phyloP scores from a whole-genome alignment of 92 coral and sea anemone genomes.

The Anthopleura xanthogrammica region DNA sequence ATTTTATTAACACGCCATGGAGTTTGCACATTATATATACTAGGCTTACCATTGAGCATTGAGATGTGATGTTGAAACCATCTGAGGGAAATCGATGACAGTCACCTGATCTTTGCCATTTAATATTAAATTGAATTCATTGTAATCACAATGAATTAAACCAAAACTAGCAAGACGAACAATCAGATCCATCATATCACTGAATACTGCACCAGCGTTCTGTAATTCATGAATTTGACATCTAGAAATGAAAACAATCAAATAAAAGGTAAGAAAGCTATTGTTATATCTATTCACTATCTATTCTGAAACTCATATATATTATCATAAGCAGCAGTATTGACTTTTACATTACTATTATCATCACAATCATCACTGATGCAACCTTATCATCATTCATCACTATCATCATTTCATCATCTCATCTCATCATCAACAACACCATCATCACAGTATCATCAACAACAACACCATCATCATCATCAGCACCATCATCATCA shows the following conservation, averaged over 20 bases:
- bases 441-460: no score
- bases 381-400: background rate
- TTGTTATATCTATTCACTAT: no score
- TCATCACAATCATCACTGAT: no score
- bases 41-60: constrained; percentile 86
- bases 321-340: no score
- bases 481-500: background rate
- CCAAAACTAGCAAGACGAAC: constrained; percentile 88
- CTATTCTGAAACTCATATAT: no score
- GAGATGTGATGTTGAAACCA: constrained; percentile 95
- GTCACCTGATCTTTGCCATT: constrained; percentile 85
- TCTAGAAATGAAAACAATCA: constrained; percentile 29
- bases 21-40: no score
- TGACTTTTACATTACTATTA: no score
- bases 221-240: constrained; percentile 83
- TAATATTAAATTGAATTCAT: constrained; percentile 89
- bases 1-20: no score
- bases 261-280: background rate
- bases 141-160: constrained; percentile 94
- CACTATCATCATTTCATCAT: no score
- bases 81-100: constrained; percentile 96
- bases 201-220: constrained; percentile 77
- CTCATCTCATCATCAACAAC: no score
- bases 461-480: no score
- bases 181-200: constrained; percentile 92